Percentiles rank a stretch among this genome's conserved stretches.
phyloP scores from a whole-genome alignment of 35 echinoderm and acorn worm species.

The Ophiothrix spiculata region DNA sequence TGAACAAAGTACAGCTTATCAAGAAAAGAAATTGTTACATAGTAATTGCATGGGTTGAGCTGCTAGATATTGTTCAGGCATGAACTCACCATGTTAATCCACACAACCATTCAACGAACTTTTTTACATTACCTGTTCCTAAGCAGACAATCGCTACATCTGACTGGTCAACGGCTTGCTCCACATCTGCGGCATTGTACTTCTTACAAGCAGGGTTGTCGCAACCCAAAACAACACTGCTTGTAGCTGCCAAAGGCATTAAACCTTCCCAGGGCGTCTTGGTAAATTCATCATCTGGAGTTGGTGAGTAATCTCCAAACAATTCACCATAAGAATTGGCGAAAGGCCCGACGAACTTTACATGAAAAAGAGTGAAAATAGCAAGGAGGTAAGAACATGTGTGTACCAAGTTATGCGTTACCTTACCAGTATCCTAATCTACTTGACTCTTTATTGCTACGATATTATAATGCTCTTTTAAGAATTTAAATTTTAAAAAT shows the following conservation, averaged over 20 bases:
- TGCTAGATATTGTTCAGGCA: no score
- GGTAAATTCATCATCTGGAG: slow-evolving; percentile 51
- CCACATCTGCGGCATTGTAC: slow-evolving; percentile 41
- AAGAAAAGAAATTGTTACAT: no score
- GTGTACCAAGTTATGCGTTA: neutral
- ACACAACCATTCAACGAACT: no score
- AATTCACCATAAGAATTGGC: slow-evolving; percentile 50
- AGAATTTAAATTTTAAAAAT: no score
- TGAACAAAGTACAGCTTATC: no score
- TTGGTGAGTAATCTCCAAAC: slow-evolving; percentile 69
- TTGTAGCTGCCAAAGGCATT: slow-evolving; percentile 24
- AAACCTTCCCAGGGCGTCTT: slow-evolving; percentile 56
- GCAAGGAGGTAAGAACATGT: neutral
- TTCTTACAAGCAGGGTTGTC: slow-evolving; percentile 45
- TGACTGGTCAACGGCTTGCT: slow-evolving; percentile 49
- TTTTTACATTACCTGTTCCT: slow-evolving; percentile 81
- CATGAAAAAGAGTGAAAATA: slow-evolving; percentile 2
- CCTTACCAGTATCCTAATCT: no score
- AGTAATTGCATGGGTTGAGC: no score
- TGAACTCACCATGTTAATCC: no score
- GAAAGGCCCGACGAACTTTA: slow-evolving; percentile 92
- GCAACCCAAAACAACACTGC: slow-evolving; percentile 55
- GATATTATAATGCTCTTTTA: no score
- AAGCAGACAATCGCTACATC: slow-evolving; percentile 76
- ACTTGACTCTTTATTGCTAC: no score